Evolutionary conservation across 2,888 invertebrate genomes (phyloP).

Genomic region (Stenoptilia bipunctidactyla): DNA sequence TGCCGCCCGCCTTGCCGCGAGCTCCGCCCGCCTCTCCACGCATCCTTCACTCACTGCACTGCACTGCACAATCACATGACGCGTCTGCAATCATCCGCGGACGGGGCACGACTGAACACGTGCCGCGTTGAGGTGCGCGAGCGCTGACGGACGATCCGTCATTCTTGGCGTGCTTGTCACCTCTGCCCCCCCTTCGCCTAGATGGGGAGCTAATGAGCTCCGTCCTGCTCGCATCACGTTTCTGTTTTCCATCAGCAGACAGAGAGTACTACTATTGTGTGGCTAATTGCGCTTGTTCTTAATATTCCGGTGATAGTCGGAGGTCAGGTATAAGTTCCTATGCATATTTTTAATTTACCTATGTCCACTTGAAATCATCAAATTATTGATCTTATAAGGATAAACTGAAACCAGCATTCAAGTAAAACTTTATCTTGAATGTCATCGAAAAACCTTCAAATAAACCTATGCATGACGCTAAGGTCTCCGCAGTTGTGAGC

Average conservation of each 20-base stretch:
- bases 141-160: conserved; percentile 60
- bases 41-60: conserved; percentile 55
- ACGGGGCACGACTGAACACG: conserved; percentile 47
- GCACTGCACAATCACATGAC: conserved; percentile 41
- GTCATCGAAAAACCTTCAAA: no score
- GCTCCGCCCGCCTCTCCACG: conserved; percentile 63
- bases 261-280: no score
- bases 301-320: no score
- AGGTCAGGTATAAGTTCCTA: no score
- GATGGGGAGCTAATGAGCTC: conserved; percentile 47
- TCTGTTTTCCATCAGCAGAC: conserved; percentile 18
- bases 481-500: no score
- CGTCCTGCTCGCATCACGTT: conserved; percentile 36
- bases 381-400: no score
- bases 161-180: conserved; percentile 52
- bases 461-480: no score
- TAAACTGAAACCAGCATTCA: no score
- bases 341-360: no score
- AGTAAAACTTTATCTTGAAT: no score
- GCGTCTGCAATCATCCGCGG: conserved; percentile 59
- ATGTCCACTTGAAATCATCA: no score
- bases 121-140: conserved; percentile 48
- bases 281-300: no score
- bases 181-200: conserved; percentile 25
- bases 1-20: conserved; percentile 43